phyloP scores from a whole-genome alignment of 1,140 invertebrate genomes.

The Drosophila subobscura region DNA sequence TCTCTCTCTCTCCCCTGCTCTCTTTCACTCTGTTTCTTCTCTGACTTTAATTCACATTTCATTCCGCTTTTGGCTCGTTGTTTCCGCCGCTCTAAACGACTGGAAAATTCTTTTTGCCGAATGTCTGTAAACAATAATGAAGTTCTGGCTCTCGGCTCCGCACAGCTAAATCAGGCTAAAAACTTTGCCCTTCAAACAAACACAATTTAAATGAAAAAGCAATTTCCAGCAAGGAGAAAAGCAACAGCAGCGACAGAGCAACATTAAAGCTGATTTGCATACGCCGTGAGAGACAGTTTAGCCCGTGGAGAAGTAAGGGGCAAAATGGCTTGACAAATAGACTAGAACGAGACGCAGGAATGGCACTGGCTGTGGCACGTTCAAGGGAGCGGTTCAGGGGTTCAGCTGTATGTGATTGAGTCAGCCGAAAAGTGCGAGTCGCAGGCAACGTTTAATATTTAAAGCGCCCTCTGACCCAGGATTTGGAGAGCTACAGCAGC shows the following conservation, averaged over 20 bases:
- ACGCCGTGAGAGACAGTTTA: slow-evolving; percentile 48
- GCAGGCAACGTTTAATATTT: slow-evolving; percentile 56
- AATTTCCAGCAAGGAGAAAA: slow-evolving; percentile 47
- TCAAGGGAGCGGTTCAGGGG: neutral
- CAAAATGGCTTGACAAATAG: slow-evolving; percentile 67
- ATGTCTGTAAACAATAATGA: slow-evolving; percentile 61
- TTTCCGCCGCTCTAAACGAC: slow-evolving; percentile 16
- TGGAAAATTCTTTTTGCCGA: slow-evolving; percentile 45
- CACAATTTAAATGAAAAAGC: slow-evolving; percentile 77
- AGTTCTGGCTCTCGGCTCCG: slow-evolving; percentile 41
- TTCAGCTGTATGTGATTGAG: slow-evolving; percentile 26
- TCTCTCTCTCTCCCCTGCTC: no score
- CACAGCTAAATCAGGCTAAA: slow-evolving; percentile 45
- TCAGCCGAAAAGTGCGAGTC: slow-evolving; percentile 39
- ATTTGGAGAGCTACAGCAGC: slow-evolving; percentile 1
- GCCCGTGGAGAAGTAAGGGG: neutral
- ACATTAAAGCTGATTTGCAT: slow-evolving; percentile 80
- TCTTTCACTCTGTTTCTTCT: no score
- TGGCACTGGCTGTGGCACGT: no score
- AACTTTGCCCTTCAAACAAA: slow-evolving; percentile 50
- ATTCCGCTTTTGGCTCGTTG: neutral
- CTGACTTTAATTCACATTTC: slow-evolving; percentile 36
- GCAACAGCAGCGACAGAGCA: slow-evolving; percentile 26
- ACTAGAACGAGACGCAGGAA: neutral
- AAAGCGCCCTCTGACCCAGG: slow-evolving; percentile 29